Conservation (phyloP, 2,888 invertebrate species). For the Eremobia ochroleuca region DNA sequence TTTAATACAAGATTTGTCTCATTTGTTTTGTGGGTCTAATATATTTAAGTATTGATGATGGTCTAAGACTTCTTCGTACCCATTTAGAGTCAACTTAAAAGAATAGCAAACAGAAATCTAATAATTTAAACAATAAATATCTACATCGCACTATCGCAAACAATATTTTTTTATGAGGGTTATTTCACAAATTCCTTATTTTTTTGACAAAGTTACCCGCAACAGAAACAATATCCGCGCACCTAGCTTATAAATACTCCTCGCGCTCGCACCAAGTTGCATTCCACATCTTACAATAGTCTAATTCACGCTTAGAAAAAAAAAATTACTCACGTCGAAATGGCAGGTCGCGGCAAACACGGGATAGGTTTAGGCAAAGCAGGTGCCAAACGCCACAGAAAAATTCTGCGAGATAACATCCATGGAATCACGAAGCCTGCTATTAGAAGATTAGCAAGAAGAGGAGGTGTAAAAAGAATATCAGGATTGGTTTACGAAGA, state of each 20-base stretch:
- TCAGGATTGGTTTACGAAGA: conserved; percentile 95
- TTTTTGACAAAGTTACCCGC: neutral
- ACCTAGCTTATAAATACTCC: conserved; percentile 61
- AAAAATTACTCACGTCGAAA: conserved; percentile 75
- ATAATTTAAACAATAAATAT: neutral
- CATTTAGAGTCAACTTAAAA: too few species aligned
- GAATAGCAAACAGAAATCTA: neutral
- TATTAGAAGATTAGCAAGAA: conserved; percentile 94
- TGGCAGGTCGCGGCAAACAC: conserved; percentile 96
- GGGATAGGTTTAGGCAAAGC: conserved; percentile 95
- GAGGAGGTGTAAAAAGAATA: conserved; percentile 93
- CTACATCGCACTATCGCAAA: too few species aligned
- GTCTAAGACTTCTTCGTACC: neutral
- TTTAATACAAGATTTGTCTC: too few species aligned
- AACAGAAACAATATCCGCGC: neutral
- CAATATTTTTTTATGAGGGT: neutral
- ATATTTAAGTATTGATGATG: too few species aligned
- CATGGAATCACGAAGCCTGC: conserved; percentile 96
- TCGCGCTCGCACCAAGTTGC: neutral
- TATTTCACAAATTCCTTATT: neutral
- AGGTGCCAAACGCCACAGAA: conserved; percentile 96
- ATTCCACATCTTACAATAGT: conserved; percentile 41
- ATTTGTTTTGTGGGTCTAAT: too few species aligned
- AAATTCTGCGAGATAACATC: conserved; percentile 95
- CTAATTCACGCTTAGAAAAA: conserved; percentile 6